phyloP scores from a whole-genome alignment of 2,888 invertebrate genomes.

The Volucella zonaria region DNA sequence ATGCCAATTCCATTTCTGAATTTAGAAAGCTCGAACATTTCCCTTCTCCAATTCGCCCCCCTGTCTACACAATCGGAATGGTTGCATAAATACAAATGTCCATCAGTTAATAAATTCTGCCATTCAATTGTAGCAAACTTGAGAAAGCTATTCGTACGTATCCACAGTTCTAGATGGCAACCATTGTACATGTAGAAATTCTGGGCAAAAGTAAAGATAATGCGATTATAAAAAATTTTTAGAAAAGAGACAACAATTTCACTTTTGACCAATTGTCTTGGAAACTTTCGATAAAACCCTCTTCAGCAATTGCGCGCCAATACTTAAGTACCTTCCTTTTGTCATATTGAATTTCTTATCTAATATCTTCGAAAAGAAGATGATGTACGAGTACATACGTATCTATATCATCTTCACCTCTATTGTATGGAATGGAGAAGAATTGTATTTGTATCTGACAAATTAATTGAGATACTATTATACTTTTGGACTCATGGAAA shows the following conservation, averaged over 20 bases:
- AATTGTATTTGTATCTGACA: background rate
- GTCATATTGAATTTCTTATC: constrained; percentile 40
- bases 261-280: constrained; percentile 21
- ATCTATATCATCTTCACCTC: constrained; percentile 30
- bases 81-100: constrained; percentile 44
- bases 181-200: constrained; percentile 13
- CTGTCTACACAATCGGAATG: background rate
- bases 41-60: too few relatives aligned
- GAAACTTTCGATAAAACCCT: constrained; percentile 39
- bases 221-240: constrained; percentile 18
- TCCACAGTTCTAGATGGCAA: constrained; percentile 23
- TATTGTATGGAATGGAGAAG: constrained; percentile 8
- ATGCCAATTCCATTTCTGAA: too few relatives aligned
- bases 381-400: too few relatives aligned
- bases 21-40: too few relatives aligned
- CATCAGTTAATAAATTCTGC: constrained; percentile 21
- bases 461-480: constrained; percentile 37
- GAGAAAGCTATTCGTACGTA: constrained; percentile 24
- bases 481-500: constrained; percentile 18
- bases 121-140: constrained; percentile 10
- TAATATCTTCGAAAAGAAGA: constrained; percentile 18
- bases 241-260: constrained; percentile 24
- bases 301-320: constrained; percentile 9
- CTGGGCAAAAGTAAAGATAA: constrained; percentile 57
- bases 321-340: constrained; percentile 27